Percentiles rank a stretch among this genome's conserved stretches.
Evolutionary conservation across 2,113 vertebrate species (phyloP).

Genomic region (Protobothrops flavoviridis): DNA sequence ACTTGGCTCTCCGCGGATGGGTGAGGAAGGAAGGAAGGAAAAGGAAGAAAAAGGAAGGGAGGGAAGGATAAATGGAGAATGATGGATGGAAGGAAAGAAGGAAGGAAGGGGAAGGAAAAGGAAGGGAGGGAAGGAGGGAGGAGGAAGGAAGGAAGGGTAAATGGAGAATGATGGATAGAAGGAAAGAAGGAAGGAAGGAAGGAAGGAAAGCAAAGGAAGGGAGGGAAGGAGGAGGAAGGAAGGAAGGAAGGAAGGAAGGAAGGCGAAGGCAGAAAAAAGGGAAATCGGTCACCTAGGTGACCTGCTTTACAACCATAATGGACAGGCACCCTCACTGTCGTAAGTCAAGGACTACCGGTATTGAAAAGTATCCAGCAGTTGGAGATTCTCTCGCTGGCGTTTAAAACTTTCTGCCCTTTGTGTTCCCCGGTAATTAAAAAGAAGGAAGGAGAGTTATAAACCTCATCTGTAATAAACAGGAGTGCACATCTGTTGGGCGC

Average conservation of each 20-base stretch:
- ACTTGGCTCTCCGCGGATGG: neutral
- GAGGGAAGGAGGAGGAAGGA: neutral
- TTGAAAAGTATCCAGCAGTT: neutral
- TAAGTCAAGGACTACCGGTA: neutral
- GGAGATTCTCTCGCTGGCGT: neutral
- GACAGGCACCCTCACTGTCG: neutral
- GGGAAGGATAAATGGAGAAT: too few relatives aligned
- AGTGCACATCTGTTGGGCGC: neutral
- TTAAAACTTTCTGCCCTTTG: neutral
- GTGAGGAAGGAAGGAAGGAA: too few relatives aligned
- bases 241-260: neutral
- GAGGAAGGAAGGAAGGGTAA: rapidly evolving
- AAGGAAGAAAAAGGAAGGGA: too few relatives aligned
- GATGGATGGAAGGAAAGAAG: too few relatives aligned
- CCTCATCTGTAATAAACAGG: neutral
- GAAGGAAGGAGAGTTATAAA: neutral
- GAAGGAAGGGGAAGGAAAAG: too few relatives aligned
- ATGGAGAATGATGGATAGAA: too few relatives aligned
- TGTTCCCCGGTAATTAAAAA: constrained; percentile 35
- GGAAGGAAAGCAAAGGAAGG: too few relatives aligned
- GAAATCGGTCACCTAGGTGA: neutral
- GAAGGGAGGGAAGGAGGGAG: too few relatives aligned
- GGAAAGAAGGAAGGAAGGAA: too few relatives aligned
- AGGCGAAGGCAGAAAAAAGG: too few relatives aligned
- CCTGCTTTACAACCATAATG: neutral